Percentiles rank a stretch among this genome's conserved stretches.
Conservation (phyloP, 2,797 vertebrate species). For the Meda fulgida region DNA sequence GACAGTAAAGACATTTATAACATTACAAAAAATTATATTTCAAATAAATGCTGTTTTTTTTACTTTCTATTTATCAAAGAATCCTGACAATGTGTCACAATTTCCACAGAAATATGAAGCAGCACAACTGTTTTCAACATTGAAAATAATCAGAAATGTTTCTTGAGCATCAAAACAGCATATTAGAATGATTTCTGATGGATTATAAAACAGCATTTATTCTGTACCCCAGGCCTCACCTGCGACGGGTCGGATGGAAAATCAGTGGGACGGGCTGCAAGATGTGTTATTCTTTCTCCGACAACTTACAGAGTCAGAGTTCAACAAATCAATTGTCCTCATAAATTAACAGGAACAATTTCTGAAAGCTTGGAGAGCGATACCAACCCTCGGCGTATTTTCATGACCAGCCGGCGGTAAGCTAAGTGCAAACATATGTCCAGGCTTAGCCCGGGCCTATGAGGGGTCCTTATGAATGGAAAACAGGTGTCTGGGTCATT, state of each 20-base stretch:
- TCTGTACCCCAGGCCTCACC: conserved; percentile 10
- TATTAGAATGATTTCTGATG: background rate
- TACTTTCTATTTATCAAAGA: background rate
- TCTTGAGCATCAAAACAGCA: background rate
- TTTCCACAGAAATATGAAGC: background rate
- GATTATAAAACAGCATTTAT: background rate
- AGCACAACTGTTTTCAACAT: background rate
- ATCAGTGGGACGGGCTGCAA: background rate
- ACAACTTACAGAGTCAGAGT: conserved; percentile 51
- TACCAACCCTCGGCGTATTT: conserved; percentile 73
- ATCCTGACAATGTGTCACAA: background rate
- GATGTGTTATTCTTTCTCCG: conserved; percentile 40
- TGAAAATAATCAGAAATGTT: background rate
- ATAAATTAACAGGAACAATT: conserved; percentile 69
- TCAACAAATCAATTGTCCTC: conserved; percentile 64
- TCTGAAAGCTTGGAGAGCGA: conserved; percentile 70
- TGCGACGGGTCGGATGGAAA: background rate
- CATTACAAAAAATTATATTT: background rate
- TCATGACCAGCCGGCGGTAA: conserved; percentile 77
- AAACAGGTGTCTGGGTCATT: conserved; percentile 82
- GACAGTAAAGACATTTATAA: background rate
- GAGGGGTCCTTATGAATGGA: conserved; percentile 78
- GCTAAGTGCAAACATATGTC: conserved; percentile 82
- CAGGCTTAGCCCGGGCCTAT: conserved; percentile 72
- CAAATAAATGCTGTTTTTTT: background rate